These are phyloP conservation scores for Thereva unica DNA, from an alignment of 2,888 invertebrate species.

Conservation along the genomic window DNA sequence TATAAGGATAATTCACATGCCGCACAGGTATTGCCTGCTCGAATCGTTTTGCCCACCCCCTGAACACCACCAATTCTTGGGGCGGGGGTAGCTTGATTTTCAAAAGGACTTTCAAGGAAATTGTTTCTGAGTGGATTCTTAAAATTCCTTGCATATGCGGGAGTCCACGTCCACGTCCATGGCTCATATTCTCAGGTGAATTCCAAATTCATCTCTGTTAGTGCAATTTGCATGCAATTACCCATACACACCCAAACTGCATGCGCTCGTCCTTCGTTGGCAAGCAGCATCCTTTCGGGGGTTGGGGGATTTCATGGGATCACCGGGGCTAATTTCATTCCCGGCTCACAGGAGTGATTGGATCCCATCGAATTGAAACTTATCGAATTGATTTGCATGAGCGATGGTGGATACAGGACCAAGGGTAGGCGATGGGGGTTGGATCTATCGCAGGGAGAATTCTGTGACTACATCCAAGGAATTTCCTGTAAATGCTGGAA, in stretches of 20 bases:
- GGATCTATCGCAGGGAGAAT: too few relatives aligned
- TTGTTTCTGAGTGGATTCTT: constrained; percentile 29
- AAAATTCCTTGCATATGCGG: constrained; percentile 15
- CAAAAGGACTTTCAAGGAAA: not conserved
- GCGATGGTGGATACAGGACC: not conserved
- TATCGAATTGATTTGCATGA: constrained; percentile 23
- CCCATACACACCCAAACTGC: constrained; percentile 25
- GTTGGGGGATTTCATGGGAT: constrained; percentile 6
- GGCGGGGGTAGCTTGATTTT: too few relatives aligned
- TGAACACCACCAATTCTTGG: not conserved
- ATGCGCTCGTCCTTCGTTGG: constrained; percentile 14
- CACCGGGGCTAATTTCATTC: constrained; percentile 25
- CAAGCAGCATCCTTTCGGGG: not conserved
- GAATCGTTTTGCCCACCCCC: not conserved
- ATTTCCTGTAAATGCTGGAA: too few relatives aligned
- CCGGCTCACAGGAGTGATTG: constrained; percentile 18
- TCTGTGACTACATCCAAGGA: too few relatives aligned
- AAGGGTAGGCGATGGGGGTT: not conserved
- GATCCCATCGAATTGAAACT: constrained; percentile 19
- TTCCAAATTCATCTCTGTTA: constrained; percentile 25
- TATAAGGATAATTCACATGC: constrained; percentile 19
- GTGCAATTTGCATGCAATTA: constrained; percentile 33
- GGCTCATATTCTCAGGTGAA: constrained; percentile 19
- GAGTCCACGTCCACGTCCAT: constrained; percentile 9
- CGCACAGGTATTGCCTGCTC: constrained; percentile 2